Base-by-base conservation (phyloP, 2,888 invertebrate genomes). In the Apamea epomidion region DNA sequence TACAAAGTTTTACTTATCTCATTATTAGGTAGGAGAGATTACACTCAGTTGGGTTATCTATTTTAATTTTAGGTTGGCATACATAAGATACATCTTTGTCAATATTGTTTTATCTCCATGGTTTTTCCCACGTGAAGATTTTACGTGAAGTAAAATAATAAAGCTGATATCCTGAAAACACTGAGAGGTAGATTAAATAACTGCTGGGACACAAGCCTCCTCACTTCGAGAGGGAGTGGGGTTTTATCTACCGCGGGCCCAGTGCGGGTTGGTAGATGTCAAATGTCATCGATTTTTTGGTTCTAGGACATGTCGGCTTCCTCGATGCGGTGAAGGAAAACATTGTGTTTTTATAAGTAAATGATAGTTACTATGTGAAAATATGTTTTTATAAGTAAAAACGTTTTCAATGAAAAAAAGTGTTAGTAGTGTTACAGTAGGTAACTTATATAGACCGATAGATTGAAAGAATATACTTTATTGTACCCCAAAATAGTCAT, bases 41-140 rank as follows among this genome's bases (percentile, higher is more conserved):
- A 60, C 42, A n/a, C 21, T 51, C 16, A 42, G 21, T n/a, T 21
- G 48, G 25, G 32, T 83, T 32, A 32, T 29, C 51, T 16, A 16
- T 32, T 45, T 76, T 60, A 67, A 45, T 42, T 54, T 42, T 32
- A 70, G 37, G 42, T 58, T 32, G 7, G 18, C n/a, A 10, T 58
- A 58, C 5, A 37, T 32, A 42, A 5, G 10, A 16, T 51, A 60
- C 12, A 68, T 45, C 32, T 68, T 60, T 25, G 60, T 37, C n/a
- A 68, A 74, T 51, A 45, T 74, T 60, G 18, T 82, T 51, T 81
- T 32, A 45, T 82, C 8, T 74, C 12, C 6, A 25, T 4, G 45
- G 82, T 51, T 82, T 75, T 75, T 14, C 82, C 74, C 65, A 3
- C n/a, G 16, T 60, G n/a, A 60, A 60, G 21, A 74, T 58, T 67